These are phyloP conservation scores for Sebastes hubbsi DNA, from an alignment of 2,797 vertebrate species.

Conservation along the genomic window DNA sequence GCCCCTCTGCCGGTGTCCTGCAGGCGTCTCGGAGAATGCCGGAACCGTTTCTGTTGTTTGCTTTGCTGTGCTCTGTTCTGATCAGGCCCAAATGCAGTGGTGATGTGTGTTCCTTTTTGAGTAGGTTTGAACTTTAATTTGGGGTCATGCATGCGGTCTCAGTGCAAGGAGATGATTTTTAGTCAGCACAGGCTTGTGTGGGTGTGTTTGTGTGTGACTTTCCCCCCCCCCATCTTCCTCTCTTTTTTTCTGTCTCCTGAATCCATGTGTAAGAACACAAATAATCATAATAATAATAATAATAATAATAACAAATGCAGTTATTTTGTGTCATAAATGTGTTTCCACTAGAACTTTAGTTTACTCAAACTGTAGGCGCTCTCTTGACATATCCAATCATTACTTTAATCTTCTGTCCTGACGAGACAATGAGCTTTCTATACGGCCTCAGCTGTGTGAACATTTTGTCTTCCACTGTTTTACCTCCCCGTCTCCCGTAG, in stretches of 20 bases:
- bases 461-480: conserved; percentile 37
- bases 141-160: conserved; percentile 63
- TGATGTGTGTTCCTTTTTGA: conserved; percentile 15
- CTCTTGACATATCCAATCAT: conserved; percentile 13
- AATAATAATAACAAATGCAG: conserved; percentile 4
- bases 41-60: conserved; percentile 29
- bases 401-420: conserved; percentile 17
- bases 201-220: conserved; percentile 55
- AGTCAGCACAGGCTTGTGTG: conserved; percentile 61
- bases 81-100: conserved; percentile 54
- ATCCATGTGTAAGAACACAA: conserved; percentile 30
- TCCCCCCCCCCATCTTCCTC: background rate
- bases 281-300: background rate
- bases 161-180: conserved; percentile 45
- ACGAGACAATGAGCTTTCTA: conserved; percentile 24
- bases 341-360: conserved; percentile 8
- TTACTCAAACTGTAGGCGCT: conserved; percentile 7
- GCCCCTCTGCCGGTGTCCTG: conserved; percentile 4
- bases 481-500: conserved; percentile 17
- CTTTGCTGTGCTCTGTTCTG: conserved; percentile 52
- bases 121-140: conserved; percentile 37
- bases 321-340: background rate
- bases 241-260: conserved; percentile 34
- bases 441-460: conserved; percentile 14
- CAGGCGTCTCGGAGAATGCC: conserved; percentile 34